These are phyloP conservation scores for Euplagia quadripunctaria DNA, from an alignment of 2,888 invertebrate genomes.

Conservation along the genomic window DNA sequence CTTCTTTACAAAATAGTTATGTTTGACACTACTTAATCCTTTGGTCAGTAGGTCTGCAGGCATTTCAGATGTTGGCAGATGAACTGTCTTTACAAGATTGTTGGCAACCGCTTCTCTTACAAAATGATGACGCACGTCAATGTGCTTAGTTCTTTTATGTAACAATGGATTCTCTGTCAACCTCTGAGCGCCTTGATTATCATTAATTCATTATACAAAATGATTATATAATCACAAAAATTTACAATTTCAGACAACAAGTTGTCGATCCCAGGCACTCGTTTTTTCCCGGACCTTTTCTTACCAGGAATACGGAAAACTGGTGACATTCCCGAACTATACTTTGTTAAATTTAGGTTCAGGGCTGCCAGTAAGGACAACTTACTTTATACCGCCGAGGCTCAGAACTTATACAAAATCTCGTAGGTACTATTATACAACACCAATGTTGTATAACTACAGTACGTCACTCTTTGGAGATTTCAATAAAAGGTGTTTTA, in stretches of 20 bases:
- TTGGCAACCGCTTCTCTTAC: conserved; percentile 16
- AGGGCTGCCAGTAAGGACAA: too few species aligned
- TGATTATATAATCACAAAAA: background rate
- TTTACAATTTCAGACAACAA: conserved; percentile 4
- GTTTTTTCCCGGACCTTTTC: too few species aligned
- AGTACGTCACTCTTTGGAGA: too few species aligned
- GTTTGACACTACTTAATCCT: conserved; percentile 4
- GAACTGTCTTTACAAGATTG: conserved; percentile 9
- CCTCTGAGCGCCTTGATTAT: conserved; percentile 10
- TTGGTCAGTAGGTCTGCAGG: conserved; percentile 22
- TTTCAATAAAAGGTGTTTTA: too few species aligned
- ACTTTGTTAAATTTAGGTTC: too few species aligned
- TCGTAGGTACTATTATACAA: too few species aligned
- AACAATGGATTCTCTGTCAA: conserved; percentile 10
- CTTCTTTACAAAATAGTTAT: conserved; percentile 15
- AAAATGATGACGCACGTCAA: conserved; percentile 16
- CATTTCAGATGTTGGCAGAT: conserved; percentile 21
- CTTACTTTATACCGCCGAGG: too few species aligned
- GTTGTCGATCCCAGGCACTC: too few species aligned
- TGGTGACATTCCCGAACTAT: too few species aligned
- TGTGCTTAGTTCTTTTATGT: conserved; percentile 19
- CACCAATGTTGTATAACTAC: too few species aligned
- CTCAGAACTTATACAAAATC: too few species aligned
- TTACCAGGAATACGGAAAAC: too few species aligned
- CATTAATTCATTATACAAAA: conserved; percentile 20